Evolutionary conservation across 2,797 vertebrate genomes (phyloP).

Genomic region (Zenarchopterus dispar): DNA sequence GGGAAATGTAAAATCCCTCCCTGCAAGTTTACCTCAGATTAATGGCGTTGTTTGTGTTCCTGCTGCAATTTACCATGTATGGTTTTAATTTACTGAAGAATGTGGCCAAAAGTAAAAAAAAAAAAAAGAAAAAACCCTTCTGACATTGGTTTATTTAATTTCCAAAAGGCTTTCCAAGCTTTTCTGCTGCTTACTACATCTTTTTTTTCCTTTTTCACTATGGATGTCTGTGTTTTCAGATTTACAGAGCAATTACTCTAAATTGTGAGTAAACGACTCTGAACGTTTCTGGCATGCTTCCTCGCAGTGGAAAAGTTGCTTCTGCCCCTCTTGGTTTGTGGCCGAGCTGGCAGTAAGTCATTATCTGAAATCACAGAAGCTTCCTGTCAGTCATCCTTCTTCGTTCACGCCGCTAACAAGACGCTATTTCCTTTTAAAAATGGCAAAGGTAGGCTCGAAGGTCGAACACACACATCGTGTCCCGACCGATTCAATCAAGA

Average conservation of each 20-base stretch:
- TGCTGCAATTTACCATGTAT: slow-evolving; percentile 21
- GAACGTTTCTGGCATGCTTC: neutral
- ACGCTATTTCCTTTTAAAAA: neutral
- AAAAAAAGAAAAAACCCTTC: no score
- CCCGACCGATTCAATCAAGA: slow-evolving; percentile 30
- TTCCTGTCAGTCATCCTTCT: neutral
- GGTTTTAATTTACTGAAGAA: slow-evolving; percentile 6
- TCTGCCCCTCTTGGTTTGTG: neutral
- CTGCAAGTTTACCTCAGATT: neutral
- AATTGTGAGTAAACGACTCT: slow-evolving; percentile 19
- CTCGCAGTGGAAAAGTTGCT: neutral
- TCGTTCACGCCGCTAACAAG: slow-evolving; percentile 6
- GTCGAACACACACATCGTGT: neutral
- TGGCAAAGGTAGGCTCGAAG: neutral
- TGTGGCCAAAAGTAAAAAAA: no score
- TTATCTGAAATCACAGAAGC: slow-evolving; percentile 11
- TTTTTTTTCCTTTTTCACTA: neutral
- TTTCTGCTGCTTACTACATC: no score
- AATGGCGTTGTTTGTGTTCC: neutral
- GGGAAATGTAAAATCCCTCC: no score
- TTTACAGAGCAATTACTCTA: slow-evolving; percentile 23
- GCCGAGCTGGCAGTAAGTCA: slow-evolving; percentile 7
- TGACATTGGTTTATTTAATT: no score
- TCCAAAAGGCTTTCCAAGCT: no score
- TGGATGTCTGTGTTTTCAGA: slow-evolving; percentile 24